Base-by-base conservation (phyloP, 2,113 vertebrate genomes). In the Colius striatus region DNA sequence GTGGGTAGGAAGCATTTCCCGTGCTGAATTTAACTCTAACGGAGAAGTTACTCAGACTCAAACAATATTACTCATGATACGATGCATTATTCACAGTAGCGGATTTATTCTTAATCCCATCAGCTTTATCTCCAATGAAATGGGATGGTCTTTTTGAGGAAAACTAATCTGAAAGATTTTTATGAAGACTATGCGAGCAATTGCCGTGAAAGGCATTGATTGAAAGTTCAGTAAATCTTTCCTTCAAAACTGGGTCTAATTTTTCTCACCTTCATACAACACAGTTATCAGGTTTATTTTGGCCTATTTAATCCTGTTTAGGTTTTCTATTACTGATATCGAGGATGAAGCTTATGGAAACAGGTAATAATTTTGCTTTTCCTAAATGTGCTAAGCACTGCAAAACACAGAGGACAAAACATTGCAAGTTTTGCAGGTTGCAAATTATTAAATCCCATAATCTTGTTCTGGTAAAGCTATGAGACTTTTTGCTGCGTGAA, bases 1-100 rank as follows among this genome's bases (percentile, higher is more conserved):
- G 75, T 22, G 80, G 43, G 71, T 32, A 89, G 90, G 91, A 79
- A 68, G 73, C 15, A 38, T 90, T 91, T 89, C 81, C 88, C 75
- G 83, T 5, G 71, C 90, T 93, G 87, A 95, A 91, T 91, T 94
- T 92, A 93, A 71, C 79, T 60, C 68, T 85, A 91, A 62, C 48
- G 61, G 81, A 51, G n/a, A 90, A 77, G 82, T 48, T 92, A 55
- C 80, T 80, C 60, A 50, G 22, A 62, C 80, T 88, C 45, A 58
- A 74, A 75, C 62, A 17, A 16, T 57, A 22, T 30, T 96, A 67
- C 53, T 90, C 75, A 81, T 95, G 81, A 60, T 60, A 51, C 25
- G 78, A 88, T 89, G 66, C 50, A 81, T 88, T 93, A 92, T 95
- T 93, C 83, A 89, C 79, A 91, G 86, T 55, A 61, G 61, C 71